These are phyloP conservation scores for Papilio aristodemus DNA, from an alignment of 1,140 invertebrate genomes.

Conservation along the genomic window DNA sequence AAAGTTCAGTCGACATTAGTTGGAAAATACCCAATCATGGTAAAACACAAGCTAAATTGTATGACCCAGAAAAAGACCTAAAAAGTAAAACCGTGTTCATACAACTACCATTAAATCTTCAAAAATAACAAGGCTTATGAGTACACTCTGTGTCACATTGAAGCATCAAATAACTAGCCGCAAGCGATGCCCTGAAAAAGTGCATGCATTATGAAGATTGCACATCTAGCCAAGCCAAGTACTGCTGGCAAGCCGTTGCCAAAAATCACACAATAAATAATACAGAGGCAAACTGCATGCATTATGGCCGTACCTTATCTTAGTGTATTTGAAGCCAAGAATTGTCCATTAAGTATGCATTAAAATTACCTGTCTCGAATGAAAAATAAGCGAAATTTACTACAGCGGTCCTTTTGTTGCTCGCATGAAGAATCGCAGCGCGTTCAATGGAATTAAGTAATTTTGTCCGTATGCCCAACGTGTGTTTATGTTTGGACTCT, in stretches of 20 bases:
- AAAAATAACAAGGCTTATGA: constrained; percentile 5
- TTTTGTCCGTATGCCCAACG: constrained; percentile 27
- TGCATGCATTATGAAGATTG: constrained; percentile 80
- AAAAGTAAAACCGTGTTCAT: background rate
- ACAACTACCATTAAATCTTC: background rate
- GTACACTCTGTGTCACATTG: constrained; percentile 36
- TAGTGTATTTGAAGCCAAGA: constrained; percentile 80
- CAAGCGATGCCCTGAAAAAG: constrained; percentile 65
- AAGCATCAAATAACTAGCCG: constrained; percentile 55
- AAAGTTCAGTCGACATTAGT: background rate
- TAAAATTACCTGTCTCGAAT: constrained; percentile 78
- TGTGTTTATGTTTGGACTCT: constrained; percentile 19
- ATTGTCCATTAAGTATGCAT: constrained; percentile 80
- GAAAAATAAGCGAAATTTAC: constrained; percentile 67
- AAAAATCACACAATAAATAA: constrained; percentile 80
- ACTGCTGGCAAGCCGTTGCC: constrained; percentile 69
- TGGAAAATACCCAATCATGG: background rate
- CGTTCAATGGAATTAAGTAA: constrained; percentile 48
- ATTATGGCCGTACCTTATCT: constrained; percentile 78
- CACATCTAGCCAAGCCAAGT: constrained; percentile 75
- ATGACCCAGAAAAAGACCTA: background rate
- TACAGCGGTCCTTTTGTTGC: constrained; percentile 38
- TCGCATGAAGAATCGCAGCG: constrained; percentile 44
- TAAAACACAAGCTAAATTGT: constrained; percentile 1
- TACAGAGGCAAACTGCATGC: constrained; percentile 73